These are phyloP conservation scores for Taurulus bubalis DNA, from an alignment of 2,113 vertebrate species.

Conservation along the genomic window DNA sequence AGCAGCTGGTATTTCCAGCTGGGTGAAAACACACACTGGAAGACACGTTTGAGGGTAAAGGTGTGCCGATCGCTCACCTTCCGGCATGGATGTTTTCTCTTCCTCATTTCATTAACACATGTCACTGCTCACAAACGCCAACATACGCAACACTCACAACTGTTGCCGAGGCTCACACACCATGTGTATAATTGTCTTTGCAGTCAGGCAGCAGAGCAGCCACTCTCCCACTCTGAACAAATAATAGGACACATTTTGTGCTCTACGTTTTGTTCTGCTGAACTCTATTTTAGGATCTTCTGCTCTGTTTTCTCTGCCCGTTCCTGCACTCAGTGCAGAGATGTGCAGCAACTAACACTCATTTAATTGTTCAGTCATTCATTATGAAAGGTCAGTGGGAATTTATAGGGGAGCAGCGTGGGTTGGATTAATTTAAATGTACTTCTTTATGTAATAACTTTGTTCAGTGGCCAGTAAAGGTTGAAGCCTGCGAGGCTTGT, in stretches of 20 bases:
- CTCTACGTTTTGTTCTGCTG: slow-evolving; percentile 11
- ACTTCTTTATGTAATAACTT: slow-evolving; percentile 25
- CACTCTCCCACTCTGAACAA: slow-evolving; percentile 1
- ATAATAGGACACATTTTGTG: slow-evolving; percentile 22
- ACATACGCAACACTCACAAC: background rate
- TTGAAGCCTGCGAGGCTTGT: background rate
- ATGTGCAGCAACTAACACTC: slow-evolving; percentile 1
- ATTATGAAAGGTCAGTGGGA: slow-evolving; percentile 41
- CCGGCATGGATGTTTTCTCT: too few relatives aligned
- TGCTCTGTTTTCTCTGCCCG: slow-evolving; percentile 9
- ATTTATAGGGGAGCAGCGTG: slow-evolving; percentile 24
- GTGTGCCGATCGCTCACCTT: background rate
- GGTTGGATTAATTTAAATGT: slow-evolving; percentile 37
- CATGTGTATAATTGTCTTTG: background rate
- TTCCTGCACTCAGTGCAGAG: background rate
- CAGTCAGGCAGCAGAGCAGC: slow-evolving; percentile 12
- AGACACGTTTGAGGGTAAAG: background rate
- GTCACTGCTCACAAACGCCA: slow-evolving; percentile 20
- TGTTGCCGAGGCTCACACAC: background rate
- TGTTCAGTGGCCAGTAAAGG: slow-evolving; percentile 25
- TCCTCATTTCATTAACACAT: slow-evolving; percentile 28
- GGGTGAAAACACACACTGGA: background rate
- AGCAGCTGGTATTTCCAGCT: too few relatives aligned
- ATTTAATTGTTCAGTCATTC: slow-evolving; percentile 27
- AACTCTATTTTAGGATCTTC: slow-evolving; percentile 12